Evolutionary conservation across 2,113 vertebrate species (phyloP).

Genomic region (Cygnus buccinator): DNA sequence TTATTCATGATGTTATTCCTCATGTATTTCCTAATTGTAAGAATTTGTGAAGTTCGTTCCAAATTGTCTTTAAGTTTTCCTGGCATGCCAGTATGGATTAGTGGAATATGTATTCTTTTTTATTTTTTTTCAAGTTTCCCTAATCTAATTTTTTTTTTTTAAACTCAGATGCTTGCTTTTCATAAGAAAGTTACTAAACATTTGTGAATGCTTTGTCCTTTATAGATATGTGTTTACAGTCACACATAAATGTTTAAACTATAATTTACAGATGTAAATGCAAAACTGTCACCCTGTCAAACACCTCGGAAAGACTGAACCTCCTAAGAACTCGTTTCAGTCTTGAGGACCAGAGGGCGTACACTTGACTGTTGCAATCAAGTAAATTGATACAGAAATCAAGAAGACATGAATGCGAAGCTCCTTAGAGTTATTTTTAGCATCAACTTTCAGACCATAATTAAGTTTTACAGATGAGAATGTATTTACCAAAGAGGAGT

Average conservation of each 20-base stretch:
- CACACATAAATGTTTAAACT: not conserved
- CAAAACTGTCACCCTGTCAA: not conserved
- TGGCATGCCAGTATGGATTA: constrained; percentile 60
- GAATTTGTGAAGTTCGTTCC: constrained; percentile 62
- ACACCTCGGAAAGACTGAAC: not conserved
- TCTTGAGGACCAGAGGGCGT: not conserved
- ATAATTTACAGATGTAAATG: not conserved
- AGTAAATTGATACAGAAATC: constrained; percentile 63
- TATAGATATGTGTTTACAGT: not conserved
- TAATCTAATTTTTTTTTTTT: not conserved
- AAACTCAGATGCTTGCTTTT: not conserved
- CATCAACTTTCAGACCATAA: not conserved
- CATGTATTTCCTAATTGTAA: constrained; percentile 71
- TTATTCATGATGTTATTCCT: constrained; percentile 71
- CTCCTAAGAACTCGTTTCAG: not conserved
- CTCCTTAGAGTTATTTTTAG: constrained; percentile 46
- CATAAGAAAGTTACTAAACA: not conserved
- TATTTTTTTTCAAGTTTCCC: not conserved
- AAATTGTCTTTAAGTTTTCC: constrained; percentile 71
- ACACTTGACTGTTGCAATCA: not conserved
- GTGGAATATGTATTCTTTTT: constrained; percentile 1
- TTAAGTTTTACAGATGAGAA: constrained; percentile 21
- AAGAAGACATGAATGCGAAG: constrained; percentile 9
- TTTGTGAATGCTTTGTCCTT: not conserved
- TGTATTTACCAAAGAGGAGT: not conserved